phyloP scores from a whole-genome alignment of 2,113 vertebrate species.

The Heterocephalus glaber region DNA sequence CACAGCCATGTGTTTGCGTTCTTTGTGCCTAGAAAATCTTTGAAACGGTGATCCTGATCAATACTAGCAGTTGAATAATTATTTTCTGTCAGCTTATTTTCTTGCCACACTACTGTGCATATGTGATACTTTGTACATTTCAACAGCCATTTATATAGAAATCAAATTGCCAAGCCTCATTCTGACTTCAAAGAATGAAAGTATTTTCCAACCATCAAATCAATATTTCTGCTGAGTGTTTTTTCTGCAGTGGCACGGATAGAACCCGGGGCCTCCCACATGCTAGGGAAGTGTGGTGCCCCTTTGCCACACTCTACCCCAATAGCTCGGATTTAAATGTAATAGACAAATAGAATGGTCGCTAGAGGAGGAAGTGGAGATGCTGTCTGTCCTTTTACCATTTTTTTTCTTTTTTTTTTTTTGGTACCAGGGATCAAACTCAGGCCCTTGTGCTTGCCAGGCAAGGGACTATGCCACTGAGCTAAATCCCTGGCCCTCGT shows the following conservation, averaged over 20 bases:
- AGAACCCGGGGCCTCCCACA: not conserved
- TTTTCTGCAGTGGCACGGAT: too few relatives aligned
- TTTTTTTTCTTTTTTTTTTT: too few relatives aligned
- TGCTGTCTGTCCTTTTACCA: not conserved
- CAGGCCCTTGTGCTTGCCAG: too few relatives aligned
- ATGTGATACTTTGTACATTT: conserved; percentile 78
- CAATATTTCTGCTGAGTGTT: not conserved
- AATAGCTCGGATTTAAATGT: not conserved
- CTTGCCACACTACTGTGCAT: conserved; percentile 73
- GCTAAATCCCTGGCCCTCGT: too few relatives aligned
- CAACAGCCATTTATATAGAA: conserved; percentile 74
- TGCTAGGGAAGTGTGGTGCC: not conserved
- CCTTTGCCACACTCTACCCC: not conserved
- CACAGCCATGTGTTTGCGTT: conserved; percentile 25
- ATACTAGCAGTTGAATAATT: conserved; percentile 70
- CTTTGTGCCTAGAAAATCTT: conserved; percentile 37
- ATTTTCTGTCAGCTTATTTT: conserved; percentile 80
- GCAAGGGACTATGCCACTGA: too few relatives aligned
- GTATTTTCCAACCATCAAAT: conserved; percentile 50
- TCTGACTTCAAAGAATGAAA: conserved; percentile 76
- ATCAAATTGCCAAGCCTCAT: conserved; percentile 64
- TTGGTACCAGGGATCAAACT: too few relatives aligned
- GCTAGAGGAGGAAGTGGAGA: not conserved
- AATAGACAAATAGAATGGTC: not conserved
- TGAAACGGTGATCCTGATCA: conserved; percentile 67